These are phyloP conservation scores for Cataglyphis altisquamis DNA, from an alignment of 2,888 invertebrate species.

Conservation along the genomic window DNA sequence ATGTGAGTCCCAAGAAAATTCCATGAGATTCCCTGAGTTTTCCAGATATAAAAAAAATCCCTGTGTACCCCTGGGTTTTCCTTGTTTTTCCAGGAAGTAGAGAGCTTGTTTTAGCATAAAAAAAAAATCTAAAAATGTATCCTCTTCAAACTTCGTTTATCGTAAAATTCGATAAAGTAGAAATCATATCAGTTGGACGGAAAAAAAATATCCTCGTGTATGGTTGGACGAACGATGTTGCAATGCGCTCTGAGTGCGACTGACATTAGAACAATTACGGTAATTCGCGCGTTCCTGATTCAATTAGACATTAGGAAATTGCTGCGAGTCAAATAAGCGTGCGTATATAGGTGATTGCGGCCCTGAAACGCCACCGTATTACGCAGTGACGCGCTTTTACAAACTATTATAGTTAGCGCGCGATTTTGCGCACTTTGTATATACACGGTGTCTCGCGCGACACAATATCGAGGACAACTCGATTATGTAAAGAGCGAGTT, in stretches of 20 bases:
- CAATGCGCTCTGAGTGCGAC: neutral
- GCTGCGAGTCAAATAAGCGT: neutral
- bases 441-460: constrained; percentile 24
- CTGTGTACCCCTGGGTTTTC: too few relatives aligned
- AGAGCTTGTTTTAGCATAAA: too few relatives aligned
- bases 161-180: neutral
- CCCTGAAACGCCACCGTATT: constrained; percentile 48
- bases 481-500: constrained; percentile 24
- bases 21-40: too few relatives aligned
- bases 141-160: neutral
- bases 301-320: constrained; percentile 43
- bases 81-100: too few relatives aligned
- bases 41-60: too few relatives aligned
- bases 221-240: neutral
- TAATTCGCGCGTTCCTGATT: constrained; percentile 45
- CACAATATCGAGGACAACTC: constrained; percentile 11
- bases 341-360: constrained; percentile 1
- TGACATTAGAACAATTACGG: constrained; percentile 51
- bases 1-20: too few relatives aligned
- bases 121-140: neutral
- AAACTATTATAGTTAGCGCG: constrained; percentile 23
- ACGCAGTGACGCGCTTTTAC: constrained; percentile 31
- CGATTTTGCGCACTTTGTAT: constrained; percentile 6
- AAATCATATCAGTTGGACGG: neutral
- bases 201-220: neutral